Evolutionary conservation across 2,888 invertebrate genomes (phyloP).

Genomic region (Chironomus riparius): DNA sequence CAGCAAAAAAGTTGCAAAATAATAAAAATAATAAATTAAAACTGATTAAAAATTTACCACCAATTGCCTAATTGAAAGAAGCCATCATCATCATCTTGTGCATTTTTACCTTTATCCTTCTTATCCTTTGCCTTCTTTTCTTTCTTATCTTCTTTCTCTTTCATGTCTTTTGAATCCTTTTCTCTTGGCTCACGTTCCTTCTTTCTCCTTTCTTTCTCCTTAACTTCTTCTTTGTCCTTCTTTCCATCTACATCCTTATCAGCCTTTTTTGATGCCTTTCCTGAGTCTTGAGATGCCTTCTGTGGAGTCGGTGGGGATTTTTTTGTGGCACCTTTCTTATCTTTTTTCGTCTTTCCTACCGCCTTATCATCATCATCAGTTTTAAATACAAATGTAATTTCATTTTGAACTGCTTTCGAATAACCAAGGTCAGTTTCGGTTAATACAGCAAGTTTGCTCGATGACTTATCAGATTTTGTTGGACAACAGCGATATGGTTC

Average conservation of each 20-base stretch:
- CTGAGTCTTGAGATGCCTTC: background rate
- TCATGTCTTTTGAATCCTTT: constrained; percentile 19
- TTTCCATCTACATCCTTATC: constrained; percentile 7
- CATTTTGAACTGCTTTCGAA: background rate
- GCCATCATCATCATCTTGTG: constrained; percentile 11
- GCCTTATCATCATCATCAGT: background rate
- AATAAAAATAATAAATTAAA: constrained; percentile 11
- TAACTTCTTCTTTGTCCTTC: constrained; percentile 23
- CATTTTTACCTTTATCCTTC: constrained; percentile 25
- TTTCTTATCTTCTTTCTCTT: constrained; percentile 24
- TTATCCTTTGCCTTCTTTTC: constrained; percentile 24
- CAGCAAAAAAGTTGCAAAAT: constrained; percentile 10
- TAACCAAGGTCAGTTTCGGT: constrained; percentile 9
- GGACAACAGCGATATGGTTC: constrained; percentile 91
- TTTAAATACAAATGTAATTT: constrained; percentile 10
- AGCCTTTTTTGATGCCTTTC: background rate
- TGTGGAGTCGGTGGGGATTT: constrained; percentile 3
- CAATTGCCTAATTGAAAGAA: constrained; percentile 25
- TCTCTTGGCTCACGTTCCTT: constrained; percentile 24
- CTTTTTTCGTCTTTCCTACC: background rate
- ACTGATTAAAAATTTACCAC: constrained; percentile 21
- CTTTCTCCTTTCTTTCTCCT: constrained; percentile 26
- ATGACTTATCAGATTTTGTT: constrained; percentile 57
- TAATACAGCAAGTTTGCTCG: background rate
- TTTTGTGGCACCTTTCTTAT: constrained; percentile 3